These are phyloP conservation scores for Parnassius mnemosyne DNA, from an alignment of 2,888 invertebrate species.

Conservation along the genomic window DNA sequence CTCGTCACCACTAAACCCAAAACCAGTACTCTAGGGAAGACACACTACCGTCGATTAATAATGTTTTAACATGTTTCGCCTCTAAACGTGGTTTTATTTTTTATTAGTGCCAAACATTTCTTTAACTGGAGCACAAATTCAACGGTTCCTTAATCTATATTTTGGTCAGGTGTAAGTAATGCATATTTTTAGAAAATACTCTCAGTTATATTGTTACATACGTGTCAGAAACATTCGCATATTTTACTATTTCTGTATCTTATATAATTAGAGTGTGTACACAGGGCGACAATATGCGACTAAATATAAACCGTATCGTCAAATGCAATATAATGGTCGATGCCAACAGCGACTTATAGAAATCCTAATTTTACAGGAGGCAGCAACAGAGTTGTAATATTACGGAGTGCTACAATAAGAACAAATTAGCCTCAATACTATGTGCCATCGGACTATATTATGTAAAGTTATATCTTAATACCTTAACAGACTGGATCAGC, in stretches of 20 bases:
- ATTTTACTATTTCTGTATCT: conserved; percentile 16
- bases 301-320: conserved; percentile 14
- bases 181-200: no score
- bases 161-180: no score
- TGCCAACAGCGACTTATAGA: conserved; percentile 36
- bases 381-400: conserved; percentile 1
- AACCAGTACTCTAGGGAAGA: no score
- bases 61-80: no score
- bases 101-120: no score
- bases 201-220: background rate
- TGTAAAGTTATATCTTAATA: background rate
- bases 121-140: no score
- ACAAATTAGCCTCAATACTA: background rate
- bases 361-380: conserved; percentile 11
- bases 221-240: background rate
- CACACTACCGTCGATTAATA: no score
- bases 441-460: conserved; percentile 15
- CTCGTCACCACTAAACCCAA: no score
- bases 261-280: conserved; percentile 21
- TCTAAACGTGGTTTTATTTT: no score
- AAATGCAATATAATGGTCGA: conserved; percentile 19
- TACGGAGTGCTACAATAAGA: background rate
- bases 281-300: conserved; percentile 28
- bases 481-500: background rate
- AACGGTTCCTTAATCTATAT: no score